phyloP scores from a whole-genome alignment of 2,888 invertebrate species.

The Conistra vaccinii region DNA sequence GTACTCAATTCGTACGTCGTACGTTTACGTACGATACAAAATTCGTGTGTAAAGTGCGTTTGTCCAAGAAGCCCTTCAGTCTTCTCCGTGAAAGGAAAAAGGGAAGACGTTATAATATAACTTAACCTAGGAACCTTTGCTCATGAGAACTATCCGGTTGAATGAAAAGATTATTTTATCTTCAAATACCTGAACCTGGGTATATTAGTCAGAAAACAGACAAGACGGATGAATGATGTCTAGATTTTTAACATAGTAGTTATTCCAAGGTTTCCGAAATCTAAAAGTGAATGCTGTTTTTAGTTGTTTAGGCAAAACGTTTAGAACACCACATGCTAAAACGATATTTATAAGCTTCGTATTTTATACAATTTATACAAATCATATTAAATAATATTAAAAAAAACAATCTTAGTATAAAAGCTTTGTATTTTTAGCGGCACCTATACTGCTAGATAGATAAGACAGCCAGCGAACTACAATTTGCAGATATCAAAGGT shows the following conservation, averaged over 20 bases:
- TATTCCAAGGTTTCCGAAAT: constrained; percentile 18
- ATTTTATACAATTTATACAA: background rate
- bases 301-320: constrained; percentile 18
- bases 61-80: background rate
- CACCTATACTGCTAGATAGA: background rate
- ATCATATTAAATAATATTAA: background rate
- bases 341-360: background rate
- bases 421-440: background rate
- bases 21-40: too few species aligned
- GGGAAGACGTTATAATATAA: background rate
- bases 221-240: constrained; percentile 12
- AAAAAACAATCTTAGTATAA: background rate
- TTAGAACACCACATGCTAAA: background rate
- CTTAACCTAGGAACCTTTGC: too few species aligned
- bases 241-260: constrained; percentile 14
- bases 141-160: background rate
- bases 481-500: background rate
- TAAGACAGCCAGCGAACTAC: background rate
- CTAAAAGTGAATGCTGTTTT: constrained; percentile 20
- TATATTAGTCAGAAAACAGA: constrained; percentile 16
- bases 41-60: too few species aligned
- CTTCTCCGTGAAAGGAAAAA: background rate
- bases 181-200: background rate
- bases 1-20: too few species aligned
- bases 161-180: background rate